Percentiles rank a stretch among this genome's conserved stretches.
Evolutionary conservation across 2,113 vertebrate species (phyloP).

Genomic region (Stegastes partitus): DNA sequence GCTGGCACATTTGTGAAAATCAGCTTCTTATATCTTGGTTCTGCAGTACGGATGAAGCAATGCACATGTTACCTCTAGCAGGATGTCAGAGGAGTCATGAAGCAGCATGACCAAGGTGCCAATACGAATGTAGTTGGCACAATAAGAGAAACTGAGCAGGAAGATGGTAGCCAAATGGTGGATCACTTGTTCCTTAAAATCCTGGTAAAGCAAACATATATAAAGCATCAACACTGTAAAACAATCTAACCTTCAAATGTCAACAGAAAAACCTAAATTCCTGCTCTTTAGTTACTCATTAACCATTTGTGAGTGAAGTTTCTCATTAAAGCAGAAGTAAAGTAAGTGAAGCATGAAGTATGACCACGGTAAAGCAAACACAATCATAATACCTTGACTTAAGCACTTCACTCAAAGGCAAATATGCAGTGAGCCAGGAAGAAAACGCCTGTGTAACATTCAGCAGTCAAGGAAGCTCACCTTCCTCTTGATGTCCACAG

Average conservation of each 20-base stretch:
- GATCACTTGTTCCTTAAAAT: conserved; percentile 92
- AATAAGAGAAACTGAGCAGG: conserved; percentile 93
- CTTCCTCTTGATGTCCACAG: conserved; percentile 93
- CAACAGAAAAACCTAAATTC: neutral
- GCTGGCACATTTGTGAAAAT: neutral
- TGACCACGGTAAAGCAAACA: neutral
- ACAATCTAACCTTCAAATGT: conserved; percentile 3
- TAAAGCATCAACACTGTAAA: neutral
- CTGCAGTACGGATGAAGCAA: neutral
- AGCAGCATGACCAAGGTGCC: conserved; percentile 92
- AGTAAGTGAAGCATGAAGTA: conserved; percentile 6
- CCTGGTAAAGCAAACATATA: conserved; percentile 78
- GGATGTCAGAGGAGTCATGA: conserved; percentile 90
- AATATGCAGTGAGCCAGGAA: neutral
- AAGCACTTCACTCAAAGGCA: conserved; percentile 10
- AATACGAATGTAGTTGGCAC: conserved; percentile 91
- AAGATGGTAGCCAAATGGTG: conserved; percentile 91
- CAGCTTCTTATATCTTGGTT: neutral
- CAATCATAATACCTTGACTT: neutral
- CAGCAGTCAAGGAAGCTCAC: conserved; percentile 69
- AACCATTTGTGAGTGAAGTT: neutral
- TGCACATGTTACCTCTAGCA: conserved; percentile 88
- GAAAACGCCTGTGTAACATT: neutral
- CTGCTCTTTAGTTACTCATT: conserved; percentile 21
- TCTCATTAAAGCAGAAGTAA: conserved; percentile 29